Conservation (phyloP, 2,113 vertebrate species). For the Hemiscyllium ocellatum region DNA sequence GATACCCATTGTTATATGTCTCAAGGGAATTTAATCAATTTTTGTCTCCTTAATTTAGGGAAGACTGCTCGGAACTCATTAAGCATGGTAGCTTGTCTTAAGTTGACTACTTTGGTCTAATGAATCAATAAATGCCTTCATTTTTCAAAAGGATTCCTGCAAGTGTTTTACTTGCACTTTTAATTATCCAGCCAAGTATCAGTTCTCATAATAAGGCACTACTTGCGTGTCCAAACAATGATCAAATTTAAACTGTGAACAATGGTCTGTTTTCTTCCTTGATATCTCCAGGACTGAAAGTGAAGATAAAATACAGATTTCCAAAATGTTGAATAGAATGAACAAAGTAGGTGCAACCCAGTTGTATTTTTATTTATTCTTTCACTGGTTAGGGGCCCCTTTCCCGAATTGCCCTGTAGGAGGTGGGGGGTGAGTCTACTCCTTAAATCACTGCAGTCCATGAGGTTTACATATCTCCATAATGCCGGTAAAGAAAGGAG, state of each 20-base stretch:
- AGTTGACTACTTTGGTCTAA: conserved; percentile 25
- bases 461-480: too few relatives aligned
- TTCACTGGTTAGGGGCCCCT: too few relatives aligned
- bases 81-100: conserved; percentile 1
- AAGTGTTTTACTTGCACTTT: not conserved
- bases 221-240: not conserved
- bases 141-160: not conserved
- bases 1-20: conserved; percentile 10
- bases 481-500: too few relatives aligned
- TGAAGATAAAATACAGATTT: not conserved
- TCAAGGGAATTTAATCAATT: conserved; percentile 14
- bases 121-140: conserved; percentile 18
- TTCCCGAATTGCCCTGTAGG: too few relatives aligned
- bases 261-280: not conserved
- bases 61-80: conserved; percentile 1
- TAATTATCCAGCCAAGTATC: not conserved
- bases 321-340: not conserved
- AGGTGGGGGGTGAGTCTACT: too few relatives aligned
- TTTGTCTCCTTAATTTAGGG: not conserved
- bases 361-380: not conserved
- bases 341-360: not conserved
- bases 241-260: not conserved
- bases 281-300: not conserved
- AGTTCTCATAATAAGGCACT: not conserved
- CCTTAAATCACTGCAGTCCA: too few relatives aligned